Conservation (phyloP, 2,113 vertebrate genomes). For the Rhabdomys dilectus region DNA sequence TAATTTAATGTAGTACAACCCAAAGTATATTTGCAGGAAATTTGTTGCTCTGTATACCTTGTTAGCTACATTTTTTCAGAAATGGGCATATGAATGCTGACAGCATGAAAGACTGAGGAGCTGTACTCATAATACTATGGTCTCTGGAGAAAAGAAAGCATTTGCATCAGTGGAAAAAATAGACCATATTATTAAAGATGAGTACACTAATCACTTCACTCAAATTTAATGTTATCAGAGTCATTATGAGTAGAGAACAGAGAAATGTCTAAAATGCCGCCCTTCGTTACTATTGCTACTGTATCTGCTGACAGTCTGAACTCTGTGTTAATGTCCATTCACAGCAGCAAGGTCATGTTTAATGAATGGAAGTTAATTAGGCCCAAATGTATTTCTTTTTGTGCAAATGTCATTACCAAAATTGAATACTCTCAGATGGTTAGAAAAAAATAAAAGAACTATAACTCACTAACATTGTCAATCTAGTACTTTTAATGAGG, state of each 20-base stretch:
- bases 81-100: background rate
- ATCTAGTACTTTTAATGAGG: slow-evolving; percentile 57
- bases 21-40: background rate
- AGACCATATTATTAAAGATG: slow-evolving; percentile 46
- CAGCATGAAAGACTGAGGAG: background rate
- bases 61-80: background rate
- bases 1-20: background rate
- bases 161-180: background rate
- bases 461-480: slow-evolving; percentile 7
- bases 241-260: background rate
- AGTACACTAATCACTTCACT: background rate
- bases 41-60: background rate
- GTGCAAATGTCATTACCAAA: slow-evolving; percentile 35
- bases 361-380: slow-evolving; percentile 74
- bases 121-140: background rate
- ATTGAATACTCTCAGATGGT: slow-evolving; percentile 34
- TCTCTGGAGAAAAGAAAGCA: background rate
- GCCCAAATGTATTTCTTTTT: slow-evolving; percentile 61
- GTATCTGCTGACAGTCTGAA: background rate
- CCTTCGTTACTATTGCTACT: background rate
- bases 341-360: slow-evolving; percentile 74
- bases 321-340: background rate
- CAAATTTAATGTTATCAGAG: background rate
- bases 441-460: slow-evolving; percentile 24
- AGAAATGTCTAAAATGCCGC: background rate